phyloP scores from a whole-genome alignment of 2,113 vertebrate species.

The Bubo scandiacus region DNA sequence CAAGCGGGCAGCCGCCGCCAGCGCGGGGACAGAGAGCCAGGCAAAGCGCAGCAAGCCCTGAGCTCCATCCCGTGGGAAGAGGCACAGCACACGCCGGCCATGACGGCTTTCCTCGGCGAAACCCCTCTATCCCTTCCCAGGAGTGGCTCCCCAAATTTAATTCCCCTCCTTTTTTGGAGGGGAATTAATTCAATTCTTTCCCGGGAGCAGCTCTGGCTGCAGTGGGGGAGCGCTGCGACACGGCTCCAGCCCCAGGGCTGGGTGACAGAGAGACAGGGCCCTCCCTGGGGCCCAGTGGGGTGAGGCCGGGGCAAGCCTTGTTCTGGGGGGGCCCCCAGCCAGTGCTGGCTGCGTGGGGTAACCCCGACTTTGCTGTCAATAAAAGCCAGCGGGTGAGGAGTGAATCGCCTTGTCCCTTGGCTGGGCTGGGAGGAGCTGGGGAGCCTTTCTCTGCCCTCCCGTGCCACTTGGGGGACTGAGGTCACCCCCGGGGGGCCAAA shows the following conservation, averaged over 20 bases:
- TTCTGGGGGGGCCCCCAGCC: fast-evolving
- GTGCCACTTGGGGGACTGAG: too few species aligned
- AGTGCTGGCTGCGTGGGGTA: too few species aligned
- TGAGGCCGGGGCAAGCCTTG: neutral
- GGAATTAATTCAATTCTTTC: too few species aligned
- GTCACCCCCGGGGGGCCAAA: too few species aligned
- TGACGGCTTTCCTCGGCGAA: too few species aligned
- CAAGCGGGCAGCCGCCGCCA: conserved; percentile 69
- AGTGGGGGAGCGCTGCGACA: too few species aligned
- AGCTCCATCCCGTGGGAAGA: neutral
- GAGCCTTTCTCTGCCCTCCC: neutral
- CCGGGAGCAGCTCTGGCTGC: too few species aligned
- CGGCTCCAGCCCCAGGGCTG: too few species aligned
- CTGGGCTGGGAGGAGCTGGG: fast-evolving
- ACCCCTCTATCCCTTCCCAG: too few species aligned
- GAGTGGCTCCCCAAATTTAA: too few species aligned
- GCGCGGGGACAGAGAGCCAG: conserved; percentile 51
- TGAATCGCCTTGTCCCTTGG: fast-evolving
- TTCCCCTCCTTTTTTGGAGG: too few species aligned
- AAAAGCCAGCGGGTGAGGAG: neutral
- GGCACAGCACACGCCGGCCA: fast-evolving
- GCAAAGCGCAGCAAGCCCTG: conserved; percentile 84
- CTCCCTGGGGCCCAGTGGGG: fast-evolving
- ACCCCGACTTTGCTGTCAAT: neutral
- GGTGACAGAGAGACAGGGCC: neutral